These are phyloP conservation scores for Steatocranus sp. DNA, from an alignment of 2,797 vertebrate species.

Conservation along the genomic window DNA sequence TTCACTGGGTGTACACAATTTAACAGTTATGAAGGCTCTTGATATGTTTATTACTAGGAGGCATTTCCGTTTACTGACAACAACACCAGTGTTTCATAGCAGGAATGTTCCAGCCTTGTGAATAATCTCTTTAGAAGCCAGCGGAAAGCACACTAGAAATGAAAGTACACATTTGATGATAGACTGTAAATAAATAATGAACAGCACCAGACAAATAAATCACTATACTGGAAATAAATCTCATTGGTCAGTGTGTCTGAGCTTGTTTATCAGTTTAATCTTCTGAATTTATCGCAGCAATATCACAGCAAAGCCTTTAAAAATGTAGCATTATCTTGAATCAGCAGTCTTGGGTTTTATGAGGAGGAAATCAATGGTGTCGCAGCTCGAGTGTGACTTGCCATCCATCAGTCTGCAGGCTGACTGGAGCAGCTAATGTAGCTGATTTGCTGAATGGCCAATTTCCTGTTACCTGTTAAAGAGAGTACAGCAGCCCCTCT, in stretches of 20 bases:
- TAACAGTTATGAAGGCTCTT: neutral
- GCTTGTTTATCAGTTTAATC: slow-evolving; percentile 29
- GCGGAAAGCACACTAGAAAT: neutral
- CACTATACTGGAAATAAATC: slow-evolving; percentile 26
- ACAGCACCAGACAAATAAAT: slow-evolving; percentile 21
- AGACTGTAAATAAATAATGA: slow-evolving; percentile 6
- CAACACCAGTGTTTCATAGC: neutral
- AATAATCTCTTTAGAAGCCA: slow-evolving; percentile 1
- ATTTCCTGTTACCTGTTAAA: slow-evolving; percentile 58
- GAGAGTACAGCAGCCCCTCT: slow-evolving; percentile 2
- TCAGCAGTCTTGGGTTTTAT: slow-evolving; percentile 55
- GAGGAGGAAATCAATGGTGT: slow-evolving; percentile 61
- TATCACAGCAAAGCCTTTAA: slow-evolving; percentile 20
- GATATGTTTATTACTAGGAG: neutral
- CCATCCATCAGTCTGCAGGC: slow-evolving; percentile 54
- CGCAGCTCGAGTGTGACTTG: slow-evolving; percentile 33
- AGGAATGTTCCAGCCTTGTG: neutral
- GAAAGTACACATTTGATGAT: neutral
- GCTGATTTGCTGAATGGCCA: slow-evolving; percentile 64
- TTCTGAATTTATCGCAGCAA: slow-evolving; percentile 18
- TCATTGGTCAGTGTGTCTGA: neutral
- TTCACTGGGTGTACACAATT: slow-evolving; percentile 9
- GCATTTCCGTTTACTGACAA: neutral
- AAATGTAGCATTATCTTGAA: slow-evolving; percentile 57
- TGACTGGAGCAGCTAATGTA: slow-evolving; percentile 32